Base-by-base conservation (phyloP, 2,797 vertebrate species). In the Sparidentex hasta region DNA sequence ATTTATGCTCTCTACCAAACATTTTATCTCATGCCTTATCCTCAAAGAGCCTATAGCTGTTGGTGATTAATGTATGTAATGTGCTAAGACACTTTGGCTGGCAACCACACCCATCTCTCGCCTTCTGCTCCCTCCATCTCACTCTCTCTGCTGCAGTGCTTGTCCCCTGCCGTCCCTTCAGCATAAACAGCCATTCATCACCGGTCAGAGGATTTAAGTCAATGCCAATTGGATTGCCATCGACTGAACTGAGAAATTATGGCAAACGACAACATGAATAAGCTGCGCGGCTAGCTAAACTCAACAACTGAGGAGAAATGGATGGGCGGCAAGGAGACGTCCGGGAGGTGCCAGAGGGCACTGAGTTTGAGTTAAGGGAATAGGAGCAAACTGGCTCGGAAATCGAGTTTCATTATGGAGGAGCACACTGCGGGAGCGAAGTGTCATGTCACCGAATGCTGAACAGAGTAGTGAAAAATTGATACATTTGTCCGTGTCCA, bases 211-310 rank as follows among this genome's bases (percentile, higher is more conserved):
- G 62, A 76, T 83, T 83, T 62, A 74, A 83, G 80, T 90, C 85
- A 79, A 86, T 91, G 79, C 77, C 76, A 81, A 92, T 86, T 88
- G 78, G 56, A 91, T 91, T 88, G 85, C 72, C 21, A 92, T 91
- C 46, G 82, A 90, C 57, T 73, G 61, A 85, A 76, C 73, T 87
- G 85, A 89, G 85, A 79, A 84, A 88, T 82, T 78, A 89, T 43
- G 50, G 77, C 83, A 80, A 88, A 89, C 58, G 80, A 84, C 78
- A 80, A 88, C 77, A 86, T 80, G 71, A 89, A 87, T 88, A 84
- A 75, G 47, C 75, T 56, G 67, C 41, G 27, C 21, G 51, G 43
- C 50, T 47, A 73, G 70, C 80, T 69, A 74, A 88, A 78, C 41
- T 65, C 54, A 81, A 46, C 61, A 66, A 58, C 66, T 63, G 44